Evolutionary conservation across 2,113 vertebrate species (phyloP).

Genomic region (Bothrops jararaca): DNA sequence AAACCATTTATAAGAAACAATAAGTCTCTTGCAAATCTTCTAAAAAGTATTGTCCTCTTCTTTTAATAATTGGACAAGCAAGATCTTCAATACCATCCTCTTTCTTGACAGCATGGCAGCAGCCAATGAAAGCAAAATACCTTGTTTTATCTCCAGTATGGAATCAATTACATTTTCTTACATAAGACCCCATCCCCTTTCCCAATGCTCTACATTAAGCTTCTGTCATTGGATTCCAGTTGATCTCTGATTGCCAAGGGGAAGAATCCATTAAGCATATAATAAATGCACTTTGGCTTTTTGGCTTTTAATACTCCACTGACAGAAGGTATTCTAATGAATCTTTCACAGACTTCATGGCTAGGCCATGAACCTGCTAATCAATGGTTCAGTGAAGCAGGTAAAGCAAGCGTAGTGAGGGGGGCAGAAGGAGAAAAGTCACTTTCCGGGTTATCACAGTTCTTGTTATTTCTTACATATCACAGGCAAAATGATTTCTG

Average conservation of each 20-base stretch:
- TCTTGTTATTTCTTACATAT: constrained; percentile 42
- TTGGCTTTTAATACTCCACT: constrained; percentile 61
- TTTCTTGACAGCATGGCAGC: constrained; percentile 42
- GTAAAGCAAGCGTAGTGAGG: not conserved
- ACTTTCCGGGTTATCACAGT: constrained; percentile 63
- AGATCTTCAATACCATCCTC: constrained; percentile 22
- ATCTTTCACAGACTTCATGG: constrained; percentile 58
- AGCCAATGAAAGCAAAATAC: constrained; percentile 45
- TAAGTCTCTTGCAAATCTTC: not conserved
- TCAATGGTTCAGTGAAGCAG: constrained; percentile 54
- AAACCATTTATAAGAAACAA: not conserved
- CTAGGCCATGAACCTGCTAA: constrained; percentile 64
- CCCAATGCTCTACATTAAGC: constrained; percentile 45
- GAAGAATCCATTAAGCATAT: constrained; percentile 62
- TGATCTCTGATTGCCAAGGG: constrained; percentile 53
- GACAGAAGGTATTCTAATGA: constrained; percentile 65
- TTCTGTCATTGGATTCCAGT: constrained; percentile 57
- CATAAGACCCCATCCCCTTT: constrained; percentile 23
- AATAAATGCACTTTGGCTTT: constrained; percentile 70
- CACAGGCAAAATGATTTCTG: not conserved
- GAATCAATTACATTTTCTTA: constrained; percentile 52
- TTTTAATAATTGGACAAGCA: constrained; percentile 23
- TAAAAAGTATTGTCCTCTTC: constrained; percentile 22
- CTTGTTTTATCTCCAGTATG: constrained; percentile 53
- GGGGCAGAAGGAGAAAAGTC: constrained; percentile 47